Evolutionary conservation across 1,140 invertebrate genomes (phyloP).

Genomic region (Procambarus virginalis): DNA sequence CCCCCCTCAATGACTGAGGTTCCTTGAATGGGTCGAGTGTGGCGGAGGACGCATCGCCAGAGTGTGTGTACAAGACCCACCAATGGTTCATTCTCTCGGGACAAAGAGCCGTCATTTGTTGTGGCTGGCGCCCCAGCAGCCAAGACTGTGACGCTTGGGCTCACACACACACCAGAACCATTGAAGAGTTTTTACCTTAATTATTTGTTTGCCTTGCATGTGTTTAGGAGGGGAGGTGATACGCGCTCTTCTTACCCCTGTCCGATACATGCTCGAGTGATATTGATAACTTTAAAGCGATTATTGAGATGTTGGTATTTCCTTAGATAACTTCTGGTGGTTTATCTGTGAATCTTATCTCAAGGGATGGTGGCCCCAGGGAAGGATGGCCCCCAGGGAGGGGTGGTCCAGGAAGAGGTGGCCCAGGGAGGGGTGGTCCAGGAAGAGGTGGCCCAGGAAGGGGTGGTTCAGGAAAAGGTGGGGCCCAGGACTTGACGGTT

Average conservation of each 20-base stretch:
- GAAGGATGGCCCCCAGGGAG: no score
- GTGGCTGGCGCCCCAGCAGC: neutral
- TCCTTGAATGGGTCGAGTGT: neutral
- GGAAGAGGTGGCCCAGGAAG: no score
- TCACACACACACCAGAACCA: neutral
- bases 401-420: no score
- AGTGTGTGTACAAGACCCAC: conserved; percentile 4
- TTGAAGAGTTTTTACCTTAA: no score
- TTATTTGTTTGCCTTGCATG: no score
- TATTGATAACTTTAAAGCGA: no score
- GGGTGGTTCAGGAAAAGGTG: no score
- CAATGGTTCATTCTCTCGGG: neutral
- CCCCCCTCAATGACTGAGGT: neutral
- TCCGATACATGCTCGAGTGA: no score
- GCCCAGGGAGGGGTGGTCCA: no score
- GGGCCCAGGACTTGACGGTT: neutral
- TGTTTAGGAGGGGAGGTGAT: no score
- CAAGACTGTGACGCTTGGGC: neutral
- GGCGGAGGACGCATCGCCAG: neutral
- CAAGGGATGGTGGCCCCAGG: no score
- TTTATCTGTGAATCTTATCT: neutral
- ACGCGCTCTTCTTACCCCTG: no score
- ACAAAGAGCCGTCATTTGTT: neutral
- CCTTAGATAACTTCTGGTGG: neutral
- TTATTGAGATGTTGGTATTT: neutral